Evolutionary conservation across 1,140 invertebrate genomes (phyloP), one percentile per base, ranked within the genome.

Genomic region (Macrosteles quadrilineatus): DNA sequence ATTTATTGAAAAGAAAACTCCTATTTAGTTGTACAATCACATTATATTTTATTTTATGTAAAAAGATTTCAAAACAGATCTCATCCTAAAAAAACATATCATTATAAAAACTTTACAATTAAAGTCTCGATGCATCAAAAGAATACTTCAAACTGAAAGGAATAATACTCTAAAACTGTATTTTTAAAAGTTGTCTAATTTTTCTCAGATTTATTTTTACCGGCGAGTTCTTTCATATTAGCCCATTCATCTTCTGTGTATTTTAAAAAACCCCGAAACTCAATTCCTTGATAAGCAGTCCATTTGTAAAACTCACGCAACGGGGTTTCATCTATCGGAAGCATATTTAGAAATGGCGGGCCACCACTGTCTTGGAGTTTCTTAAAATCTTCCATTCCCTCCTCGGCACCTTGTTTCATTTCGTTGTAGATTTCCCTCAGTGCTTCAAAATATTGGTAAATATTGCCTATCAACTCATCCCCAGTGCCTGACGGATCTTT

Each of bases 211-310:
- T n/a, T 50, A 50, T 21, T 50, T 50, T 19, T 50, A 50, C 3
- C n/a, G 6, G n/a, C 47, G n/a, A 50, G n/a, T 50, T 50, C 47
- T 19, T 19, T 50, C 47, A 50, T 50, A 4, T 50, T n/a, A 50
- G 47, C 47, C 47, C 47, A 50, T 50, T 50, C 47, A 50, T 50
- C 47, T 50, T 50, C 47, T 9, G 4, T 50, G n/a, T 50, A 50
- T 21, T 50, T 50, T 19, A 50, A 21, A 50, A 50, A 50, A 3
- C 47, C 47, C 47, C 47, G 47, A 19, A 50, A 50, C 47, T 50
- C 47, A 19, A 50, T 50, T 50, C 47, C 47, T 19, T 50, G 47
- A 21, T 50, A 50, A 3, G 4, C 3, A 4, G 3, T 17, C 47
- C 47, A 50, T 19, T 19, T 50, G 47, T 50, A 50, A 21, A 50